Base-by-base conservation (phyloP, 2,113 vertebrate genomes). In the Nothocercus julius region DNA sequence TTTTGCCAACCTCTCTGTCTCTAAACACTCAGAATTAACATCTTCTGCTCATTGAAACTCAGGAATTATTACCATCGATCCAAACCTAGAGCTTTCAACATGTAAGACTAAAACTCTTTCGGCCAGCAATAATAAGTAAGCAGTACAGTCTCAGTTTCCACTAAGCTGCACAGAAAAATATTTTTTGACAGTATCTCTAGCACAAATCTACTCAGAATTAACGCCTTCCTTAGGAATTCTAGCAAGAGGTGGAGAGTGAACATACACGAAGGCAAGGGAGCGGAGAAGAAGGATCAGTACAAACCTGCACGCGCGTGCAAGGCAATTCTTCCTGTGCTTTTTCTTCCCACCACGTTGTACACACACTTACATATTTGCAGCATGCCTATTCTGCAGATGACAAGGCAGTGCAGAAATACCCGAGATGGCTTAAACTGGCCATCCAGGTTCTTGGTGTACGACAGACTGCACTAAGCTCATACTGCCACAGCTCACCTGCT, bases 321-420 rank as follows among this genome's bases (percentile, higher is more conserved):
- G 11, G 77, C 30, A 87, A 17, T 70, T 87, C 53, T 70, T 69
- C 36, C 44, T 47, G 62, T 21, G 53, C 21, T 59, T 83, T 64
- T 62, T 15, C 4, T 3, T 25, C 47, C 34, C 1, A 0, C 6
- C 63, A 44, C 7, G 11, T 47, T 0, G 7, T 27, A 21, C 87
- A 51, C 47, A 36, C 59, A 32, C 28, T 61, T 25, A 72, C 13
- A 66, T 81, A 54, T 3, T 40, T 54, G 73, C 34, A 34, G 13
- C 8, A 59, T 68, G 12, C 14, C 76, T 38, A 64, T 0, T 0
- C 20, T 3, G 14, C 38, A 76, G 36, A 82, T 34, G 42, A n/a
- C 58, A 56, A 24, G 38, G 54, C 8, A 82, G 73, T 0, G 4
- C 0, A 73, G 49, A 90, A 85, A 80, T 15, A 77, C 5, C 22